Conservation (phyloP, 1,140 invertebrate species). For the Zelostemma sp. region DNA sequence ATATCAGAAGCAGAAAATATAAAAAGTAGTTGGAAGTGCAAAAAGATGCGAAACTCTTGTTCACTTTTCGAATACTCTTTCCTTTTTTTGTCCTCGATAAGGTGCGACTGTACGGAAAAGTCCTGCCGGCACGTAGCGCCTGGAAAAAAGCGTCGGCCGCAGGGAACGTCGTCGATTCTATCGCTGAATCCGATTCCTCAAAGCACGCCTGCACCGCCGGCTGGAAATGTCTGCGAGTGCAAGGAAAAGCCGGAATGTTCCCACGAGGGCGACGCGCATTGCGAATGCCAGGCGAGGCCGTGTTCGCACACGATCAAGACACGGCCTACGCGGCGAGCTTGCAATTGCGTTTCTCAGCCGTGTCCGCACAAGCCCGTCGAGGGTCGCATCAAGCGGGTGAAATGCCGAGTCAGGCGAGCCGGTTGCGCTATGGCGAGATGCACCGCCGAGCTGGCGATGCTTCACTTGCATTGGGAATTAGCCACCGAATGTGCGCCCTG, state of each 20-base stretch:
- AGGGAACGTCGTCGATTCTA: constrained; percentile 46
- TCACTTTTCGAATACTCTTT: neutral
- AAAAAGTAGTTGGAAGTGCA: neutral
- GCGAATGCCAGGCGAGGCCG: constrained; percentile 58
- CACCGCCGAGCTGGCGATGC: constrained; percentile 64
- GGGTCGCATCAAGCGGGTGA: constrained; percentile 64
- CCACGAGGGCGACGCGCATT: constrained; percentile 49
- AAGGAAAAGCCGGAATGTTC: constrained; percentile 42
- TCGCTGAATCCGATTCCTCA: constrained; percentile 21
- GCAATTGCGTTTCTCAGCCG: constrained; percentile 57
- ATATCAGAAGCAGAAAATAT: too few species aligned
- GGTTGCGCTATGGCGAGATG: constrained; percentile 65
- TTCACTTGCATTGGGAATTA: constrained; percentile 65
- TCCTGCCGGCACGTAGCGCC: constrained; percentile 50
- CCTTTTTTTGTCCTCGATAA: constrained; percentile 14
- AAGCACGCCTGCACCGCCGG: constrained; percentile 7
- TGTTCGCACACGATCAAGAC: constrained; percentile 60
- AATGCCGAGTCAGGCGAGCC: constrained; percentile 62
- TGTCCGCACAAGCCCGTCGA: constrained; percentile 59
- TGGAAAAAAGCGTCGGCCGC: constrained; percentile 48
- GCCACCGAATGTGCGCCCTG: constrained; percentile 65
- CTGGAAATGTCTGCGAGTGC: constrained; percentile 36
- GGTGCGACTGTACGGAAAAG: constrained; percentile 61
- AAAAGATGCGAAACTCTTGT: neutral
- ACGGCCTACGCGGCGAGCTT: constrained; percentile 51